Percentiles rank a stretch among this genome's conserved stretches.
phyloP scores from a whole-genome alignment of 2,888 invertebrate species.

The Diarsia rubi region DNA sequence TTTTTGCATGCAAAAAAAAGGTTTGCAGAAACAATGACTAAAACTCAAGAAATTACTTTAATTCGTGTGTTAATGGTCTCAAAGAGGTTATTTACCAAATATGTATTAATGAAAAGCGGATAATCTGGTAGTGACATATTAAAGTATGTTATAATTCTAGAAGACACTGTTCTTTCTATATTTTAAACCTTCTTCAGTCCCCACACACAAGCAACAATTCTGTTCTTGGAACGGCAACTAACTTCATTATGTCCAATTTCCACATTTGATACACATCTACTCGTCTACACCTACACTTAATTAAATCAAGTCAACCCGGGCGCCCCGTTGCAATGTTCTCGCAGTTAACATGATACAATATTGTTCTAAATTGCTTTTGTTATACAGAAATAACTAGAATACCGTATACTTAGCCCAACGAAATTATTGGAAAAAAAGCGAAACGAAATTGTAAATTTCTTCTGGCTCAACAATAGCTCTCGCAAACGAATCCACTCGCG shows the following conservation, averaged over 20 bases:
- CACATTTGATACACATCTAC: constrained; percentile 15
- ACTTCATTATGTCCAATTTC: constrained; percentile 31
- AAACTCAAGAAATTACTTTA: no score
- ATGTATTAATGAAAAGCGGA: background rate
- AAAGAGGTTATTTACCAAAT: background rate
- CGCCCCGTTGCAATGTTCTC: constrained; percentile 25
- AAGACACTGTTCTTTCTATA: background rate
- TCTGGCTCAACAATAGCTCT: constrained; percentile 44
- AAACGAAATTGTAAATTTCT: constrained; percentile 26
- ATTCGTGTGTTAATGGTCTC: background rate
- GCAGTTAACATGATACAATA: constrained; percentile 31
- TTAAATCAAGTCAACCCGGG: constrained; percentile 33
- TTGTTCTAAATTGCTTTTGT: constrained; percentile 9
- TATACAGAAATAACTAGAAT: constrained; percentile 8
- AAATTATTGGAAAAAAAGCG: constrained; percentile 25
- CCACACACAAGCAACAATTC: background rate
- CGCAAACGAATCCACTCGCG: constrained; percentile 29
- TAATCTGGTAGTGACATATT: background rate
- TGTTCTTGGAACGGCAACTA: background rate
- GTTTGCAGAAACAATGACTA: no score
- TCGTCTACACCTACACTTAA: constrained; percentile 29
- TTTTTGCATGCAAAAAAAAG: no score
- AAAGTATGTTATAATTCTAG: background rate
- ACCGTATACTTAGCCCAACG: background rate
- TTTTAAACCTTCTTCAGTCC: background rate